These are phyloP conservation scores for Hipparchia sbordonii DNA, from an alignment of 2,888 invertebrate species.

Conservation along the genomic window DNA sequence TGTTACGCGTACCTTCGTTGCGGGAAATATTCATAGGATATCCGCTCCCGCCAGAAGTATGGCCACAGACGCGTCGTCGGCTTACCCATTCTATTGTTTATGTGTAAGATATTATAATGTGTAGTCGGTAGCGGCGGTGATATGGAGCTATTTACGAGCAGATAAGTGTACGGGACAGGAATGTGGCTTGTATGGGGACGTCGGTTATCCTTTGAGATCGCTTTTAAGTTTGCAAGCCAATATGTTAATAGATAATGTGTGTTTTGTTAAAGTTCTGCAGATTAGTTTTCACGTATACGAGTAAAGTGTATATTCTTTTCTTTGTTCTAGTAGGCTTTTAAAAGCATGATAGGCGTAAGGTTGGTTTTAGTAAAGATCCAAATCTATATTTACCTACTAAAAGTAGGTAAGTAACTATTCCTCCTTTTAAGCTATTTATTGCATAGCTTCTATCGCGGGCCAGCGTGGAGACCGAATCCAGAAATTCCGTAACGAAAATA, in stretches of 20 bases:
- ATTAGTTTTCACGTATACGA: neutral
- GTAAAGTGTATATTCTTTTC: too few relatives aligned
- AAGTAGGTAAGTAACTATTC: too few relatives aligned
- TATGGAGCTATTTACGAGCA: constrained; percentile 66
- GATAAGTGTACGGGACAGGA: constrained; percentile 61
- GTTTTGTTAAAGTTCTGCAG: neutral
- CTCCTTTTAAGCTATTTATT: too few relatives aligned
- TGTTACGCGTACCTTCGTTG: too few relatives aligned
- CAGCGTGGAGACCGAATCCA: too few relatives aligned
- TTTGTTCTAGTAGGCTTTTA: too few relatives aligned
- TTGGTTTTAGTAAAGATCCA: too few relatives aligned
- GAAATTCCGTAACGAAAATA: too few relatives aligned
- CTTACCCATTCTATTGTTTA: constrained; percentile 77
- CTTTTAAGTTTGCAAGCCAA: constrained; percentile 24
- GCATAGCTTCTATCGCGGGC: too few relatives aligned
- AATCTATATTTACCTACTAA: too few relatives aligned
- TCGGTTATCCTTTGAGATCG: constrained; percentile 38
- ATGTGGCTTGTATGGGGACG: constrained; percentile 48
- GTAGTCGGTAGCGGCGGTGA: constrained; percentile 74
- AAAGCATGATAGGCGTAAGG: too few relatives aligned
- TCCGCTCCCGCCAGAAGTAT: constrained; percentile 46
- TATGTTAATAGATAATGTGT: constrained; percentile 11
- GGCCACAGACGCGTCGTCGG: constrained; percentile 51
- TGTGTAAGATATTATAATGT: constrained; percentile 75
- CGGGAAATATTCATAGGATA: neutral